Conservation (phyloP, 2,113 vertebrate species). For the Elachura formosa region DNA sequence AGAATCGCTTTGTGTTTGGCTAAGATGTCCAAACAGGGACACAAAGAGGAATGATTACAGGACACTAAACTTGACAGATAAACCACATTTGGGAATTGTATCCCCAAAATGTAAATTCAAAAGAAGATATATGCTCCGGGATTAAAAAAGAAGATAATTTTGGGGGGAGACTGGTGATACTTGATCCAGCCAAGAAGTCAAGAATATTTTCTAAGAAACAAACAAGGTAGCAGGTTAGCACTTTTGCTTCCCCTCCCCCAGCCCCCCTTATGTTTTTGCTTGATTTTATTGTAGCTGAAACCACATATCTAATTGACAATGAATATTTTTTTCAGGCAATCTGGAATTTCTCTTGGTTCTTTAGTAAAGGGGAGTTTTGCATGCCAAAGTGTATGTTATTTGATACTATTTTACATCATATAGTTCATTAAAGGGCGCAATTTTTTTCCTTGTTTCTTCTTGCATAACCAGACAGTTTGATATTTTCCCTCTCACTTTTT, state of each 20-base stretch:
- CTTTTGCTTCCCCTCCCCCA: not conserved
- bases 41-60: not conserved
- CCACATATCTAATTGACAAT: not conserved
- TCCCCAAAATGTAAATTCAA: not conserved
- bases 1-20: not conserved
- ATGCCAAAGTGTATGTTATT: not conserved
- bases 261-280: not conserved
- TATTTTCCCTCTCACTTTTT: not conserved
- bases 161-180: not conserved
- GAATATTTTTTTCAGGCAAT: not conserved
- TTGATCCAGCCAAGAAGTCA: not conserved
- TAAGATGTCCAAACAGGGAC: not conserved
- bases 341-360: not conserved
- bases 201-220: not conserved
- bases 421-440: not conserved
- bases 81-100: not conserved
- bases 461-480: not conserved
- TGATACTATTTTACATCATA: not conserved
- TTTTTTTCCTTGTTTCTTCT: not conserved
- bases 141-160: not conserved
- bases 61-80: not conserved
- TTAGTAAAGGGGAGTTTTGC: accelerated
- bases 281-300: not conserved
- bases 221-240: not conserved
- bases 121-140: not conserved